A percentile compares a stretch with the other conserved stretches of the same genome.
Evolutionary conservation across 2,888 invertebrate species (phyloP).

Genomic region (Xestia sexstrigata): DNA sequence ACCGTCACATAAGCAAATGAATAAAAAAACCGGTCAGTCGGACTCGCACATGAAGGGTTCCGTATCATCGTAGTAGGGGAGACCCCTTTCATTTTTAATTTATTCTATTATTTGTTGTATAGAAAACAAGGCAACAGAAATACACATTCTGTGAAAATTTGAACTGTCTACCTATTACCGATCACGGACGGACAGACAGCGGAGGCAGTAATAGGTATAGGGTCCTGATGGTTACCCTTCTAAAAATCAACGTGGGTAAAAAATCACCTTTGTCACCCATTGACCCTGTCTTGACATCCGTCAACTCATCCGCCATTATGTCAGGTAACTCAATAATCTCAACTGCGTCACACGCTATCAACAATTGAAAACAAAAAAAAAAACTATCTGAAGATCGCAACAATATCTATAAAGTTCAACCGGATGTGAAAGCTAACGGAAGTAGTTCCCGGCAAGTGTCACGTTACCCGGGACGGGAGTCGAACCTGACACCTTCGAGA

Average conservation of each 20-base stretch:
- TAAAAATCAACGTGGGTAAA: background rate
- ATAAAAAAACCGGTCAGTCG: background rate
- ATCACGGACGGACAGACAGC: no score
- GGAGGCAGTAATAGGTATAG: no score
- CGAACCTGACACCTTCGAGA: slow-evolving; percentile 62
- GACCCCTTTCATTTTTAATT: no score
- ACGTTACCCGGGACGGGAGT: slow-evolving; percentile 62
- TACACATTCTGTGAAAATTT: no score
- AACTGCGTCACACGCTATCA: slow-evolving; percentile 19
- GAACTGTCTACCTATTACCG: no score
- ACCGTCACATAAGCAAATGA: background rate
- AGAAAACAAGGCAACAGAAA: no score
- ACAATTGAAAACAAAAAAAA: no score
- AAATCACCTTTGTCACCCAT: background rate
- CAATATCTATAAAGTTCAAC: slow-evolving; percentile 46
- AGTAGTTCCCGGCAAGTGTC: slow-evolving; percentile 57
- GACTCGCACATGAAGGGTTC: no score
- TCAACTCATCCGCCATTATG: background rate
- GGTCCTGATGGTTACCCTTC: no score
- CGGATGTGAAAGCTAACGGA: slow-evolving; percentile 64
- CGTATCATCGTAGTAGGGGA: no score
- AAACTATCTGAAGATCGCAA: slow-evolving; percentile 16
- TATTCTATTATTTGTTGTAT: no score
- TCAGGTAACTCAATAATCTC: background rate
- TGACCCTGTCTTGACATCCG: slow-evolving; percentile 6